Evolutionary conservation across 1,140 invertebrate species (phyloP).

Genomic region (Philopotamus ludificatus): DNA sequence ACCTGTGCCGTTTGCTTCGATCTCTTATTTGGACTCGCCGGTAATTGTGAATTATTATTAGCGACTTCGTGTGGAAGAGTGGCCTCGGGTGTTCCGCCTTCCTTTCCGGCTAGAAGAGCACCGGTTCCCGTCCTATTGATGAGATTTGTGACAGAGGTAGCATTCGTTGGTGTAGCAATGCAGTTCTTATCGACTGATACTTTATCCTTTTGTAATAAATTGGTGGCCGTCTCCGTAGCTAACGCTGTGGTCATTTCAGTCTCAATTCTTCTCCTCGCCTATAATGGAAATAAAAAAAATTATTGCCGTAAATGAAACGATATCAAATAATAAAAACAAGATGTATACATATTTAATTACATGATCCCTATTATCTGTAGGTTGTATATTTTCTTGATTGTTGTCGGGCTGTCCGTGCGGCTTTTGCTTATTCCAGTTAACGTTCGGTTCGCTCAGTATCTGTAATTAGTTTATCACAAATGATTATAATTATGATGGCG

Average conservation of each 20-base stretch:
- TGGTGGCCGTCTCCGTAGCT: slow-evolving; percentile 53
- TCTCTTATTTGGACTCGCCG: slow-evolving; percentile 46
- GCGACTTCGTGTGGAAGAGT: slow-evolving; percentile 7
- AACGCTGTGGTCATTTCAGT: slow-evolving; percentile 54
- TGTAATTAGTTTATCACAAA: too few relatives aligned
- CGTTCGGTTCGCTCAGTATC: slow-evolving; percentile 33
- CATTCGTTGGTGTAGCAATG: slow-evolving; percentile 60
- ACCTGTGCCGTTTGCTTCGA: slow-evolving; percentile 17
- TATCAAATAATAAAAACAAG: slow-evolving; percentile 17
- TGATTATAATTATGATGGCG: too few relatives aligned
- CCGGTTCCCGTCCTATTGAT: slow-evolving; percentile 2
- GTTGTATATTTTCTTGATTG: slow-evolving; percentile 74
- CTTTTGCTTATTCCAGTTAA: slow-evolving; percentile 48
- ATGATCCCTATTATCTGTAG: slow-evolving; percentile 63
- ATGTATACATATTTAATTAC: slow-evolving; percentile 41
- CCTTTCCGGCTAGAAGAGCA: slow-evolving; percentile 3
- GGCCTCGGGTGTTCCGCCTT: slow-evolving; percentile 2
- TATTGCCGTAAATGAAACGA: too few relatives aligned
- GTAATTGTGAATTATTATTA: slow-evolving; percentile 23
- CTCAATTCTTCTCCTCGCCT: slow-evolving; percentile 54
- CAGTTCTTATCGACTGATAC: slow-evolving; percentile 67
- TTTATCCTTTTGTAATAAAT: slow-evolving; percentile 40
- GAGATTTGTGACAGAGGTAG: slow-evolving; percentile 38
- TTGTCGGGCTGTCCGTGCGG: slow-evolving; percentile 57
- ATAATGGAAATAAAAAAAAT: too few relatives aligned